Evolutionary conservation across 2,797 vertebrate species (phyloP), one percentile per base, ranked within the genome.

Genomic region (Phalanger gymnotis): DNA sequence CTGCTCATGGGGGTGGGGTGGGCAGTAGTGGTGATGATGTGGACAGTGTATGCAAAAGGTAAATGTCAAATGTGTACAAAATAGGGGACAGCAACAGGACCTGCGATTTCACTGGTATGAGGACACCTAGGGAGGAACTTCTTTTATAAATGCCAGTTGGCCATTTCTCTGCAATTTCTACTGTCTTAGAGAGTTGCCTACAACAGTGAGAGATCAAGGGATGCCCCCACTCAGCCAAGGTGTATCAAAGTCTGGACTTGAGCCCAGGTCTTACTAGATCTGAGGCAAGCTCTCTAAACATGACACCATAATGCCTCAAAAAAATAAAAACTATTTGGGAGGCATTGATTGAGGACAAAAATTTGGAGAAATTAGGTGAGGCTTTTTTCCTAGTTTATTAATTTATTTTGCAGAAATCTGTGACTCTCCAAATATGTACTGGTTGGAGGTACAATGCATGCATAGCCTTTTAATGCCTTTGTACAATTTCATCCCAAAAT

Each of bases 381-480:
- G 19, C 6, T 6, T 22, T 73, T 98, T 98, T 97, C 97, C 97
- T 98, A 98, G 98, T 98, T 99, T 98, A 98, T 98, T 98, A 97
- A 98, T 98, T 99, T 98, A 98, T 98, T 98, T 97, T 97, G 98
- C 98, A 99, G 98, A 98, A 98, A 97, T 98, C 97, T 98, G 98
- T 97, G 98, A 98, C 94, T 98, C 93, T 96, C 91, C 56, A 94
- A 98, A 96, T 98, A 98, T 98, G 98, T 97, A 98, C 96, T 98
- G 98, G 98, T 97, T 98, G 98, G 98, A 98, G 97, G 98, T 98
- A 98, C 97, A 98, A 98, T 98, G 98, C 98, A 99, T 99, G 98
- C 98, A 98, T 90, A 98, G 98, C 97, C 98, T 98, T 98, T 98
- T 98, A 98, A 98, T 98, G 98, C 98, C 98, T 99, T 98, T 98